Base-by-base conservation (phyloP, 2,797 vertebrate genomes). In the Sebastes nivosus region DNA sequence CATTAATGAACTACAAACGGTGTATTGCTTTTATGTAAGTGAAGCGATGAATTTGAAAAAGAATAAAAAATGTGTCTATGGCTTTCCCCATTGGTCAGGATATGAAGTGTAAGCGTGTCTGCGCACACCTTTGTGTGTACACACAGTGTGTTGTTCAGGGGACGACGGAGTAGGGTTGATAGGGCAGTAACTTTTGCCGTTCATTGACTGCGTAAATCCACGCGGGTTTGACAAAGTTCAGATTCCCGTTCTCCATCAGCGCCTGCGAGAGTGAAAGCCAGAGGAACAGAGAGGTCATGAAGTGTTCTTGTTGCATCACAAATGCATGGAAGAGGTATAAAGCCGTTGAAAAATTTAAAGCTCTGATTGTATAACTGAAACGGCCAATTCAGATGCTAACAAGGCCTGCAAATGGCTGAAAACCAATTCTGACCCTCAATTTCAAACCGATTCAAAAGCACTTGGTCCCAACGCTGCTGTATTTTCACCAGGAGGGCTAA, bases 191-290 rank as follows among this genome's bases (percentile, higher is more conserved):
- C 87, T 95, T 97, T 75, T 97, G 97, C 7, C 96, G 94, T 46
- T 97, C 95, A 4, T 95, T 97, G 89, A 98, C 97, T 10, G 94
- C 94, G 73, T 97, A 97, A 88, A 98, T 97, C 97, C 97, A 98
- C 0, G 96, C 86, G 0, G 97, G 97, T 38, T 97, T 97, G 61
- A 98, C 97, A 14, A 98, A 97, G 55, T 96, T 97, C 87, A 98
- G 91, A 74, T 93, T 96, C 52, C 93, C 86, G 61, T 98, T 98
- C 55, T 97, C 97, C 93, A 96, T 96, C 91, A 98, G 90, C 1
- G 97, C 97, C 97, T 98, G 94, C 1, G 50, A 80, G 58, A 82
- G 61, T 1, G 30, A 79, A 14, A 29, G 58, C 2, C 4, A 34
- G 32, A 42, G 24, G 22, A 42, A 36, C 25, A 13, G 42, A 34